Percentiles rank a stretch among this genome's conserved stretches.
phyloP scores from a whole-genome alignment of 2,797 vertebrate species.

The Clarias platycephalus region DNA sequence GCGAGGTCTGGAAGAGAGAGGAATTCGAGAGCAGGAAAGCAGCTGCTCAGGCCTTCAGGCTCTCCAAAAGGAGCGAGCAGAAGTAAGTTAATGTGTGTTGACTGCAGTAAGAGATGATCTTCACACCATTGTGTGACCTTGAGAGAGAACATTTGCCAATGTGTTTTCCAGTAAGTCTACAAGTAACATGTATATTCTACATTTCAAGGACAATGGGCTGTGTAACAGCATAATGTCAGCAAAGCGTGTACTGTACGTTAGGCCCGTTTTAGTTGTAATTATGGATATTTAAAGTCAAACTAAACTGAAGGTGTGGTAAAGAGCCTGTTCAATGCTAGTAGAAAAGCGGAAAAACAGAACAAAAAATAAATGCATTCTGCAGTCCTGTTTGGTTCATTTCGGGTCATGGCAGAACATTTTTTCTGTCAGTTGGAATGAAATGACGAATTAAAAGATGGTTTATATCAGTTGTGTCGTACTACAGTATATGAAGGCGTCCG shows the following conservation, averaged over 20 bases:
- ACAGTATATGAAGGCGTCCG: constrained; percentile 1
- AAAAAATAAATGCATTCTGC: neutral
- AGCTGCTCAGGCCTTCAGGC: constrained; percentile 71
- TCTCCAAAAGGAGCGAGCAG: constrained; percentile 69
- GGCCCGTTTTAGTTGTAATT: neutral
- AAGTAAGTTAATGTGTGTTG: constrained; percentile 71
- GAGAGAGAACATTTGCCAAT: constrained; percentile 30
- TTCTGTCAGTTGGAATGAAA: constrained; percentile 14
- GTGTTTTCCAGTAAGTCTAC: constrained; percentile 48
- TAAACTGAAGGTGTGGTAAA: neutral
- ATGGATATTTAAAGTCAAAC: neutral
- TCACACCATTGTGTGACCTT: constrained; percentile 41
- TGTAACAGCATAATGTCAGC: neutral
- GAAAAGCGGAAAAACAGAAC: neutral
- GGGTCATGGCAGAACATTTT: neutral
- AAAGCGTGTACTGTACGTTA: constrained; percentile 6
- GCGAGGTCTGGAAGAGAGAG: constrained; percentile 78
- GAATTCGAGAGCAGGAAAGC: constrained; percentile 81
- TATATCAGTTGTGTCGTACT: neutral
- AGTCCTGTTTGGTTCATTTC: neutral
- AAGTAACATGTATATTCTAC: constrained; percentile 29
- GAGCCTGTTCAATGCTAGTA: neutral
- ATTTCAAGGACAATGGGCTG: constrained; percentile 33
- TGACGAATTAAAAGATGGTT: constrained; percentile 16
- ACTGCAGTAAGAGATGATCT: constrained; percentile 40